phyloP scores from a whole-genome alignment of 2,113 vertebrate species.

The Pachyramphus minor region DNA sequence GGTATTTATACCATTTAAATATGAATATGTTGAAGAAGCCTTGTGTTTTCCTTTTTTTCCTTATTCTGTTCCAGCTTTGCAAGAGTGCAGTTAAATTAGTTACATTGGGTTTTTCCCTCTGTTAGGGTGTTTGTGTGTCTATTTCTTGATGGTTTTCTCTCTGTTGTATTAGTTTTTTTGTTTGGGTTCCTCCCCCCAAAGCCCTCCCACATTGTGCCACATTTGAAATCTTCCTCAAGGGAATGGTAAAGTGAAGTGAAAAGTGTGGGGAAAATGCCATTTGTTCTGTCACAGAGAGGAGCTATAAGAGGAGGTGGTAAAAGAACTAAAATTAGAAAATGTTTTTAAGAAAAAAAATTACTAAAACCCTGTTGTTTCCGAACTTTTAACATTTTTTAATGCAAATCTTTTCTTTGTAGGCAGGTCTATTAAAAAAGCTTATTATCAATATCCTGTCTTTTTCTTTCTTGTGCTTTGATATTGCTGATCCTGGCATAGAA shows the following conservation, averaged over 20 bases:
- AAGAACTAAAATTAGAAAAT: background rate
- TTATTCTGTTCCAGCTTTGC: background rate
- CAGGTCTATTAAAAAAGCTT: background rate
- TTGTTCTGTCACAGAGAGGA: background rate
- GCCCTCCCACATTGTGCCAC: background rate
- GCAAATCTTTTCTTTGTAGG: background rate
- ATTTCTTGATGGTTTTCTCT: background rate
- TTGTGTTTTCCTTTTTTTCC: background rate
- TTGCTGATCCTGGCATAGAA: background rate
- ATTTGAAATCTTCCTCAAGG: background rate
- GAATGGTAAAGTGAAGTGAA: background rate
- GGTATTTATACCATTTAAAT: background rate
- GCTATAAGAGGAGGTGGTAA: background rate
- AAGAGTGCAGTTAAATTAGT: background rate
- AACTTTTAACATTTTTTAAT: background rate
- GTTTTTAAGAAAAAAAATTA: background rate
- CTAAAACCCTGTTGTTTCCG: background rate
- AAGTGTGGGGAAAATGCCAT: background rate
- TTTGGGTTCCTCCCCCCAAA: fast-evolving
- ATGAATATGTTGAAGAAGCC: background rate
- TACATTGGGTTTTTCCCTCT: fast-evolving
- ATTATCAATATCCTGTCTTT: background rate
- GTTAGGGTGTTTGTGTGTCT: background rate
- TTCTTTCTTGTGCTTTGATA: background rate
- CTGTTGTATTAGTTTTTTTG: background rate